Percentiles rank a stretch among this genome's conserved stretches.
Conservation (phyloP, 92 coral and sea anemone genomes). For the Porites cylindrica region DNA sequence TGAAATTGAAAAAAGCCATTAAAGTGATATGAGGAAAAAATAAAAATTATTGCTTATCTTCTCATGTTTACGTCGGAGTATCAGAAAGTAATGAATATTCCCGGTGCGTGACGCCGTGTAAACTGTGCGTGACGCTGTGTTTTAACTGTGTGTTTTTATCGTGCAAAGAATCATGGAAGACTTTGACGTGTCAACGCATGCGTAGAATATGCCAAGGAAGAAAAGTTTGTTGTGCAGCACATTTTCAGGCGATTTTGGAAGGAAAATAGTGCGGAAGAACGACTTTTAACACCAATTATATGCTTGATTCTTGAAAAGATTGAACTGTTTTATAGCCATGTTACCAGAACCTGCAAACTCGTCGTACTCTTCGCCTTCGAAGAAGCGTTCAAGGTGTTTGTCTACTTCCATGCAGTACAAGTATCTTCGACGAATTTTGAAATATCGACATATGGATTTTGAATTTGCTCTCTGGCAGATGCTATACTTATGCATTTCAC, state of each 20-base stretch:
- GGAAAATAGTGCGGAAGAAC: background rate
- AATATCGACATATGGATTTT: conserved; percentile 99
- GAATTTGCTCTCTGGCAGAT: conserved; percentile 99
- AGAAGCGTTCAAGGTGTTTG: conserved; percentile 76
- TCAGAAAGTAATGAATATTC: too few species aligned
- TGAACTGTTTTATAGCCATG: conserved; percentile 34
- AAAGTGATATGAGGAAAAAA: too few species aligned
- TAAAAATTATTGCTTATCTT: too few species aligned
- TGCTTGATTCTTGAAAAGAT: conserved; percentile 4
- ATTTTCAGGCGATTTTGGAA: background rate
- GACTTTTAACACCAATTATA: conserved; percentile 20
- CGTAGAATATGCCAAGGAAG: conserved; percentile 44
- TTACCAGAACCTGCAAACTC: conserved; percentile 84
- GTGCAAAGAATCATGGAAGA: conserved; percentile 69
- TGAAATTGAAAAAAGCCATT: too few species aligned
- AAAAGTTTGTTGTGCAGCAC: conserved; percentile 27
- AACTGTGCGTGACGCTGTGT: background rate
- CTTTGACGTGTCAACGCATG: conserved; percentile 98
- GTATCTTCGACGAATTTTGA: conserved; percentile 89
- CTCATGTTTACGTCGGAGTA: too few species aligned
- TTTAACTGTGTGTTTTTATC: background rate
- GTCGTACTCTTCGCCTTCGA: conserved; percentile 74
- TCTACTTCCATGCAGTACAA: conserved; percentile 93
- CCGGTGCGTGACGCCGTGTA: background rate
- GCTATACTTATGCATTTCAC: conserved; percentile 93